Conservation (phyloP, 2,797 vertebrate genomes). For the Gymnoscopelus braueri region DNA sequence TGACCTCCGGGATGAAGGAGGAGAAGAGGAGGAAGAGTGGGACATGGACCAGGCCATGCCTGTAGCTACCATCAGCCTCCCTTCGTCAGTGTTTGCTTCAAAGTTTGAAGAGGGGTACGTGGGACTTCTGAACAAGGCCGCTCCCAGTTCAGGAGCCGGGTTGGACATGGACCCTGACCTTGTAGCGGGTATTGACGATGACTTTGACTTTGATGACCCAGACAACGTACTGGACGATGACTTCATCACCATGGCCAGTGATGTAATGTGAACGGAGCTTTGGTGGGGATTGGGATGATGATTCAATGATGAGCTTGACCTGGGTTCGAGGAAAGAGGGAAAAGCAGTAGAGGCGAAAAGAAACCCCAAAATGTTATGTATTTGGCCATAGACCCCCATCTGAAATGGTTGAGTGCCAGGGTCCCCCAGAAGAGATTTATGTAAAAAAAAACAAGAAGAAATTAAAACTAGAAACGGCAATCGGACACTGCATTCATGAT, state of each 20-base stretch:
- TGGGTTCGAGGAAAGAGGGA: too few species aligned
- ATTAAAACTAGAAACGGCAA: too few species aligned
- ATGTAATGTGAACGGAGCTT: constrained; percentile 53
- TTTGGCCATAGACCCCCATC: too few species aligned
- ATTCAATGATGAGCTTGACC: too few species aligned
- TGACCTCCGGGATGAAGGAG: constrained; percentile 58
- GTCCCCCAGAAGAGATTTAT: too few species aligned
- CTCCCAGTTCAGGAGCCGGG: constrained; percentile 93
- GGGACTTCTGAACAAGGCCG: constrained; percentile 97
- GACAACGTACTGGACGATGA: constrained; percentile 94
- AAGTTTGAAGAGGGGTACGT: constrained; percentile 94
- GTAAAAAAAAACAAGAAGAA: too few species aligned
- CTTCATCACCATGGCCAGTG: constrained; percentile 90
- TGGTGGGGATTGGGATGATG: too few species aligned
- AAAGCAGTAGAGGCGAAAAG: too few species aligned
- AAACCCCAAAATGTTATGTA: too few species aligned
- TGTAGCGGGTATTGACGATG: constrained; percentile 94
- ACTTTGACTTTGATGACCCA: constrained; percentile 93
- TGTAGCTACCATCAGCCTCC: constrained; percentile 89
- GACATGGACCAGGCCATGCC: constrained; percentile 52
- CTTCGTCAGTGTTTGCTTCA: constrained; percentile 96
- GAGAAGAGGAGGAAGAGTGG: constrained; percentile 56
- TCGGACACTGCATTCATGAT: too few species aligned
- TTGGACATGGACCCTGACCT: constrained; percentile 97
- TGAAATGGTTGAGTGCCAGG: too few species aligned